phyloP scores from a whole-genome alignment of 2,888 invertebrate genomes.

The Mylabris sibirica region DNA sequence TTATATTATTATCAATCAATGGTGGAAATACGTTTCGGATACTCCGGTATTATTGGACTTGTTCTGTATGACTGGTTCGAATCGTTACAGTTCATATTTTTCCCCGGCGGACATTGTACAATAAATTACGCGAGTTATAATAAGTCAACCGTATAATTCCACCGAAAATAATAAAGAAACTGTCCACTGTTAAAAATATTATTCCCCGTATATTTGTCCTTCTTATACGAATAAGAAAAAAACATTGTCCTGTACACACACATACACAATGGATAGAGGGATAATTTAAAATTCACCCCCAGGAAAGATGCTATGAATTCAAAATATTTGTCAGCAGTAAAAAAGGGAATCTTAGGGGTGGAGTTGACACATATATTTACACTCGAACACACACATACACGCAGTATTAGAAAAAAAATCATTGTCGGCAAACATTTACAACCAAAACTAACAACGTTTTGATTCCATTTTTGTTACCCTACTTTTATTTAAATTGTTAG shows the following conservation, averaged over 20 bases:
- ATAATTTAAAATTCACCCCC: background rate
- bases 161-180: background rate
- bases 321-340: background rate
- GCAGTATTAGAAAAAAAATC: background rate
- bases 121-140: background rate
- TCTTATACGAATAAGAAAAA: background rate
- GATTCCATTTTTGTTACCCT: background rate
- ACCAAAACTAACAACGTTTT: no score
- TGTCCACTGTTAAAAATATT: constrained; percentile 2
- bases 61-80: background rate
- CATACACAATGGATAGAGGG: background rate
- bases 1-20: no score
- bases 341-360: background rate
- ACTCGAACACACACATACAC: no score
- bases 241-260: background rate
- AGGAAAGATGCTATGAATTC: constrained; percentile 7
- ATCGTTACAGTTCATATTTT: background rate
- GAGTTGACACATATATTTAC: background rate
- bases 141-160: background rate
- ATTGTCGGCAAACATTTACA: background rate
- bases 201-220: background rate
- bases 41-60: background rate
- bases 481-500: background rate
- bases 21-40: no score
- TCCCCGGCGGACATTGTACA: background rate